These are phyloP conservation scores for Hoplostethus atlanticus DNA, from an alignment of 2,797 vertebrate genomes.

Conservation along the genomic window DNA sequence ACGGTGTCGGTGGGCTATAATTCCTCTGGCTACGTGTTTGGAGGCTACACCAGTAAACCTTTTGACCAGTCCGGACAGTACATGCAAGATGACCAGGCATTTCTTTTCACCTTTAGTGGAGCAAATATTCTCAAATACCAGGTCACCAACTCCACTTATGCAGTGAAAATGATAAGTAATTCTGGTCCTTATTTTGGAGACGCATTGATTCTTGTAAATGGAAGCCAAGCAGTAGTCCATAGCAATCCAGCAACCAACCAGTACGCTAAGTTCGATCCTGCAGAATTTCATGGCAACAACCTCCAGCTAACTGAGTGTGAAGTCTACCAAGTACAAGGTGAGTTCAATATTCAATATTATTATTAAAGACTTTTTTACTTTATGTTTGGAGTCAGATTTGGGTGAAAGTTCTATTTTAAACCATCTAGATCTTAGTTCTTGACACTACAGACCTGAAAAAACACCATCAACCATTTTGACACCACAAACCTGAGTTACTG, in stretches of 20 bases:
- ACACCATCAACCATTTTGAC: too few relatives aligned
- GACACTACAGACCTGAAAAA: too few relatives aligned
- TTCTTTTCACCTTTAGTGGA: conserved; percentile 65
- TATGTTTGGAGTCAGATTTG: too few relatives aligned
- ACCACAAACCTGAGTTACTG: too few relatives aligned
- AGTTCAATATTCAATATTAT: background rate
- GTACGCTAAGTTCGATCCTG: conserved; percentile 45
- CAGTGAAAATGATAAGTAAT: accelerated
- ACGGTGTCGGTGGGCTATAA: conserved; percentile 79
- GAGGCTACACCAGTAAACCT: conserved; percentile 67
- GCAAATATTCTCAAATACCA: conserved; percentile 36
- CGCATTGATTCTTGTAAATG: conserved; percentile 31
- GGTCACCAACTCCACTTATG: accelerated
- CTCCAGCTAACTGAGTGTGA: conserved; percentile 68
- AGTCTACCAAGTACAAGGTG: conserved; percentile 72
- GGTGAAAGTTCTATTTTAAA: too few relatives aligned
- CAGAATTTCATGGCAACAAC: conserved; percentile 63
- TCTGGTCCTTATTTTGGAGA: conserved; percentile 66
- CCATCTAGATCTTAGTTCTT: too few relatives aligned
- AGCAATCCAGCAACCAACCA: conserved; percentile 7
- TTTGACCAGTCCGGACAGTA: conserved; percentile 48
- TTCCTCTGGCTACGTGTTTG: conserved; percentile 62
- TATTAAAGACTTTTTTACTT: too few relatives aligned
- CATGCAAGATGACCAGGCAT: conserved; percentile 55
- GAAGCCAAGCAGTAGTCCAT: background rate